A percentile compares a stretch with the other conserved stretches of the same genome.
phyloP scores from a whole-genome alignment of 1,140 invertebrate genomes.

The Nomia melanderi region DNA sequence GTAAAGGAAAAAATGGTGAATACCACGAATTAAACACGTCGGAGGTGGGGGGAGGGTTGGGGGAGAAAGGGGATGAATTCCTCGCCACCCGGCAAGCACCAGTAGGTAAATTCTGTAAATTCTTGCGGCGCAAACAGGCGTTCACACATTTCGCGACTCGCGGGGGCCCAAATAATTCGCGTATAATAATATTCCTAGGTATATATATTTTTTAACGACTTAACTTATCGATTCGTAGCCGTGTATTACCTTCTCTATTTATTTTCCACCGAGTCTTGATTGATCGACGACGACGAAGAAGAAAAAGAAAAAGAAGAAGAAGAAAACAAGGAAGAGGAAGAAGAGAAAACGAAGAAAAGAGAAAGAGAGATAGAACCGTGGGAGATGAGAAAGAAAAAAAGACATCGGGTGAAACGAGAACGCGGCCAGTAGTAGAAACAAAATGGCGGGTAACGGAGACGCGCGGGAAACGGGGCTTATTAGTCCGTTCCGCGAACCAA shows the following conservation, averaged over 20 bases:
- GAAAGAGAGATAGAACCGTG: too few species aligned
- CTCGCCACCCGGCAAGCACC: not conserved
- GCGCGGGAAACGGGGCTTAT: not conserved
- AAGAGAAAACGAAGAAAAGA: not conserved
- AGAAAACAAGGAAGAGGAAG: not conserved
- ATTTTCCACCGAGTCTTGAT: conserved; percentile 62
- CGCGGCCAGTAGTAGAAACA: too few species aligned
- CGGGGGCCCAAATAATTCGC: conserved; percentile 64
- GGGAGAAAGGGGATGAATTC: not conserved
- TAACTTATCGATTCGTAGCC: conserved; percentile 66
- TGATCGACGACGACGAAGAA: conserved; percentile 59
- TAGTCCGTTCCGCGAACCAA: too few species aligned
- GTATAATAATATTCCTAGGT: conserved; percentile 64
- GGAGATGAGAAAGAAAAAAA: too few species aligned
- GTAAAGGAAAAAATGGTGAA: not conserved
- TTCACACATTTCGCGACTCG: conserved; percentile 60
- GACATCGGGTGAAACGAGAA: not conserved
- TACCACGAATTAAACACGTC: not conserved
- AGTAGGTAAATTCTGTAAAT: conserved; percentile 58
- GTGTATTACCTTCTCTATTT: conserved; percentile 60
- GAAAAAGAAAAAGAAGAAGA: conserved; percentile 18
- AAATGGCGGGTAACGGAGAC: not conserved
- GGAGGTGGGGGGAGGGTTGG: not conserved
- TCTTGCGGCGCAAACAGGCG: conserved; percentile 44
- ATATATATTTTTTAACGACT: conserved; percentile 68